These are phyloP conservation scores for Neotragus pygmaeus DNA, from an alignment of 2,113 vertebrate species.

Conservation along the genomic window DNA sequence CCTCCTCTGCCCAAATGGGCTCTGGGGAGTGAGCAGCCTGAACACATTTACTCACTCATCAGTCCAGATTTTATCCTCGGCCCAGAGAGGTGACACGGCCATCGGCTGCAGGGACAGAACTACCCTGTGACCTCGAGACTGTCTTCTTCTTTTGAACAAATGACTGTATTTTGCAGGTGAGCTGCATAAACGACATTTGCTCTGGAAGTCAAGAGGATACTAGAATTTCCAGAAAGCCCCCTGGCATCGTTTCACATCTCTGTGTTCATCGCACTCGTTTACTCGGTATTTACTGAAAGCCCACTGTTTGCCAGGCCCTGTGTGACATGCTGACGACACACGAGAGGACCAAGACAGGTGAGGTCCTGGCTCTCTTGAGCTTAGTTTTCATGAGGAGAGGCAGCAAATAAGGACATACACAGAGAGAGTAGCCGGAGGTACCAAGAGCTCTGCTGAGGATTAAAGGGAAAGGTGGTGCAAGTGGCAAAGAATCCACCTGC, in stretches of 20 bases:
- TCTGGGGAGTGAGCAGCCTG: background rate
- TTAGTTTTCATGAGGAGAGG: background rate
- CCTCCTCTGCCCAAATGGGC: background rate
- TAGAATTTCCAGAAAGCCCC: background rate
- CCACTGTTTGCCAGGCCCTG: background rate
- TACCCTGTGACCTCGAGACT: background rate
- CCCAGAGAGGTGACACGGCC: no score
- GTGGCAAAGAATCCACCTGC: background rate
- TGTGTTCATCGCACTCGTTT: background rate
- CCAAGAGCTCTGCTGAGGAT: background rate
- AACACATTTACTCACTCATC: background rate
- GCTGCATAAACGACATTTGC: background rate
- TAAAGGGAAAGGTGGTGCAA: fast-evolving
- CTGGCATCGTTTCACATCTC: background rate
- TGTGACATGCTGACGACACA: fast-evolving
- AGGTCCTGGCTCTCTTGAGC: background rate
- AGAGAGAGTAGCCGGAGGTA: background rate
- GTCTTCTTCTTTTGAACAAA: background rate
- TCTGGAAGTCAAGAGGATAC: background rate
- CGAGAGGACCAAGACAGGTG: background rate
- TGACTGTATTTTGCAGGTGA: background rate
- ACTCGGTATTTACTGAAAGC: background rate
- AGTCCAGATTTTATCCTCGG: background rate
- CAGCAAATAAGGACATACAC: background rate
- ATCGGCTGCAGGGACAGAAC: background rate